phyloP scores from a whole-genome alignment of 2,888 invertebrate species.

The Drosophila neonasuta region DNA sequence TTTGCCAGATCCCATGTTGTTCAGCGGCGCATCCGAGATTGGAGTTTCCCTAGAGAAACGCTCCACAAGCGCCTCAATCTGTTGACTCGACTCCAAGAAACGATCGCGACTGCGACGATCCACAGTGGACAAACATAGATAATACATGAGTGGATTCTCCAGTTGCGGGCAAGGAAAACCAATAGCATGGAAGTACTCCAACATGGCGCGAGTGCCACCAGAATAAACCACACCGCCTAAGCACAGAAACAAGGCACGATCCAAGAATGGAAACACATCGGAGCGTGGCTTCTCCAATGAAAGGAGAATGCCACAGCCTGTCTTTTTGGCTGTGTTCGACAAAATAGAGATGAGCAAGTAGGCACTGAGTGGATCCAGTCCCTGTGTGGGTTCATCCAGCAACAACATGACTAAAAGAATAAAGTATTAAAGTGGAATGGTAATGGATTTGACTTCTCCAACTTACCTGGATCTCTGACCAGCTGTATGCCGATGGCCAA shows the following conservation, averaged over 20 bases:
- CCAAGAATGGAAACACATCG: slow-evolving; percentile 97
- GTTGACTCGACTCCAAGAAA: slow-evolving; percentile 96
- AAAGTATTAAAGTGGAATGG: too few relatives aligned
- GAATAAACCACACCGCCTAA: slow-evolving; percentile 95
- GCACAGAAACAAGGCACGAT: slow-evolving; percentile 94
- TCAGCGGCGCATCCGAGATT: slow-evolving; percentile 85
- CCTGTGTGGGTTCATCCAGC: slow-evolving; percentile 96
- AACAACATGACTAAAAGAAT: slow-evolving; percentile 88
- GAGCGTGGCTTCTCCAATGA: slow-evolving; percentile 96
- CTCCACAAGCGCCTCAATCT: slow-evolving; percentile 94
- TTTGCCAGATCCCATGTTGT: slow-evolving; percentile 85
- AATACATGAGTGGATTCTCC: slow-evolving; percentile 99
- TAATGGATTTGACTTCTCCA: rapidly evolving
- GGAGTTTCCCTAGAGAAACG: slow-evolving; percentile 94
- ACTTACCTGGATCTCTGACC: slow-evolving; percentile 93
- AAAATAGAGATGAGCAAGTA: slow-evolving; percentile 97
- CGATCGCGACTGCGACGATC: slow-evolving; percentile 90
- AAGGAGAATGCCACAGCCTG: slow-evolving; percentile 93
- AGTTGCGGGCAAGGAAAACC: slow-evolving; percentile 98
- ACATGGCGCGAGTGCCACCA: slow-evolving; percentile 94
- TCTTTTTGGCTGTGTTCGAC: slow-evolving; percentile 94
- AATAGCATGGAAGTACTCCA: slow-evolving; percentile 96
- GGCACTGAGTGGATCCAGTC: slow-evolving; percentile 96
- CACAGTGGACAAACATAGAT: slow-evolving; percentile 87
- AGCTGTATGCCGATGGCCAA: slow-evolving; percentile 95